phyloP scores from a whole-genome alignment of 1,140 invertebrate species.

The Campodea augens region DNA sequence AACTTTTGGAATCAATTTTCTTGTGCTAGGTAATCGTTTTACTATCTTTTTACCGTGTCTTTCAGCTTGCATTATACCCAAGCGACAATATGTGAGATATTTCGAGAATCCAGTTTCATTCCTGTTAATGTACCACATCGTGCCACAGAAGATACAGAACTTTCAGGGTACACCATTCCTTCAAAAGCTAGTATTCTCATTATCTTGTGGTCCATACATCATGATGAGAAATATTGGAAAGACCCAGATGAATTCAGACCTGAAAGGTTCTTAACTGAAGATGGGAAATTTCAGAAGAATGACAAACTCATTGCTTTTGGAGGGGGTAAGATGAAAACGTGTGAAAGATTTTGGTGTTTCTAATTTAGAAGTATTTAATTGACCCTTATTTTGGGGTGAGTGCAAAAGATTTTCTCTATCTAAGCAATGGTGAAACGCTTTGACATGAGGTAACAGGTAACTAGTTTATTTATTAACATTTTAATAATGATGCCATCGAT shows the following conservation, averaged over 20 bases:
- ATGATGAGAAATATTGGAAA: slow-evolving; percentile 22
- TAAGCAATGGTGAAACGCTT: too few relatives aligned
- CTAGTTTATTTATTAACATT: too few relatives aligned
- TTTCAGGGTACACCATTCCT: not conserved
- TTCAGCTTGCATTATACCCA: too few relatives aligned
- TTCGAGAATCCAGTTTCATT: not conserved
- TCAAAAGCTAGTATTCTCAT: not conserved
- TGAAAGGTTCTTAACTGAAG: slow-evolving; percentile 22
- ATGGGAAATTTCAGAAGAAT: slow-evolving; percentile 12
- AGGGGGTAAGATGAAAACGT: not conserved
- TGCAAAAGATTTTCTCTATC: too few relatives aligned
- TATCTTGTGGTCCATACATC: slow-evolving; percentile 25
- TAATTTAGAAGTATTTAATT: too few relatives aligned
- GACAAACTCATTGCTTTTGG: slow-evolving; percentile 15
- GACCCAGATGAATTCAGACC: slow-evolving; percentile 23
- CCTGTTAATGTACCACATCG: not conserved
- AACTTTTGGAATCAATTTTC: too few relatives aligned
- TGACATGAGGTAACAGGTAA: too few relatives aligned
- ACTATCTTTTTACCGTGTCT: too few relatives aligned
- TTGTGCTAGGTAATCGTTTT: too few relatives aligned
- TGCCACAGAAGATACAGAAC: not conserved
- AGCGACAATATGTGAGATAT: not conserved
- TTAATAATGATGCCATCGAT: too few relatives aligned
- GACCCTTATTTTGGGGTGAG: too few relatives aligned
- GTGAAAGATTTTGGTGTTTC: too few relatives aligned